phyloP scores from a whole-genome alignment of 2,797 vertebrate genomes.

The Falco biarmicus region DNA sequence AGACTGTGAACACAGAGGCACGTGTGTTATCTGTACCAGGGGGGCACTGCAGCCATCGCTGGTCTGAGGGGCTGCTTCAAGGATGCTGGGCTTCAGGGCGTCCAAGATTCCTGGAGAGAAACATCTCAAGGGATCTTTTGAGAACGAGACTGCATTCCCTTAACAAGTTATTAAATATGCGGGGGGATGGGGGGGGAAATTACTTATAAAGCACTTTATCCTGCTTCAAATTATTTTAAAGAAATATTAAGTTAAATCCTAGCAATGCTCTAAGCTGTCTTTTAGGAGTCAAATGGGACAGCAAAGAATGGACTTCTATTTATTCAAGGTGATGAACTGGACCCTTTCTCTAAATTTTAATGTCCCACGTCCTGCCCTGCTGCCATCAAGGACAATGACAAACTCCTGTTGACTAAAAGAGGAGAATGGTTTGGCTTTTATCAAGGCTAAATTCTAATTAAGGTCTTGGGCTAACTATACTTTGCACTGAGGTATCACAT shows the following conservation, averaged over 20 bases:
- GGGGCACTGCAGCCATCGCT: not conserved
- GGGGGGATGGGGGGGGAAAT: not conserved
- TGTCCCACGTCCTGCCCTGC: constrained; percentile 8
- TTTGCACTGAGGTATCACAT: not conserved
- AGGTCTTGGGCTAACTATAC: not conserved
- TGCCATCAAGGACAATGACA: not conserved
- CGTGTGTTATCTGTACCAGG: not conserved
- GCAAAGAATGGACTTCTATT: not conserved
- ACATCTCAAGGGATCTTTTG: not conserved
- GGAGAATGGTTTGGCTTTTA: not conserved
- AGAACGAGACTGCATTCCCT: not conserved
- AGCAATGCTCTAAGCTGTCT: not conserved
- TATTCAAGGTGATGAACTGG: not conserved
- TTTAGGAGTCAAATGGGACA: not conserved
- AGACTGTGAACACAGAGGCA: not conserved
- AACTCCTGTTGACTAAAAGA: not conserved
- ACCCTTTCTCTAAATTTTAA: not conserved
- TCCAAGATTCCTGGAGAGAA: constrained; percentile 14
- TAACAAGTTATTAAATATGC: not conserved
- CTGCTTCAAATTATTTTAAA: not conserved
- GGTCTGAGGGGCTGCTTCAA: not conserved
- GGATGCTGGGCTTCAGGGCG: constrained; percentile 28
- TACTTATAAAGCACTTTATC: not conserved
- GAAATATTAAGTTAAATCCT: not conserved
- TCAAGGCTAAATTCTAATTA: constrained; percentile 3